These are phyloP conservation scores for Neoaliturus tenellus DNA, from an alignment of 2,888 invertebrate species.

Conservation along the genomic window DNA sequence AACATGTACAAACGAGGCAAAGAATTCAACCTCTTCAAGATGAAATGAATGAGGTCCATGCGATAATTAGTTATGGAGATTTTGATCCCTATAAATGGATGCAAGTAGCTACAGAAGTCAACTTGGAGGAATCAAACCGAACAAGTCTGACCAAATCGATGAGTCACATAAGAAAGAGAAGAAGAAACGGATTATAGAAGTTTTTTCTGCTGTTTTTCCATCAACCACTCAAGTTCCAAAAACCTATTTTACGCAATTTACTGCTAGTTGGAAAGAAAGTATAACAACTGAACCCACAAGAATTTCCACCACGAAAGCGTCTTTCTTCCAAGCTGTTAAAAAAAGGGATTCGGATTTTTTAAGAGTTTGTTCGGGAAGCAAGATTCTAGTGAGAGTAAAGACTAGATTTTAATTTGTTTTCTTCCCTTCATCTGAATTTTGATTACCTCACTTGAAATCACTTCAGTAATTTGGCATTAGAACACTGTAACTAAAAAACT, in stretches of 20 bases:
- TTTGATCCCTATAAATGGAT: neutral
- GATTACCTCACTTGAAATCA: too few relatives aligned
- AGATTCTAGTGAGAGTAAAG: neutral
- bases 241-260: neutral
- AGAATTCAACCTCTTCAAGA: constrained; percentile 18
- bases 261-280: neutral
- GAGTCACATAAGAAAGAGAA: neutral
- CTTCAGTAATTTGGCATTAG: too few relatives aligned
- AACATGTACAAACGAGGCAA: constrained; percentile 15
- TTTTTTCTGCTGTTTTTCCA: neutral
- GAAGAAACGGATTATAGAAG: neutral
- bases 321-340: constrained; percentile 30
- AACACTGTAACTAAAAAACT: too few relatives aligned
- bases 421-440: too few relatives aligned
- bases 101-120: neutral
- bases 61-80: neutral
- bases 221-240: neutral
- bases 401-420: neutral
- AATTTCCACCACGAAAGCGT: neutral
- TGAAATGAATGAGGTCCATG: constrained; percentile 10
- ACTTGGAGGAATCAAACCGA: neutral
- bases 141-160: neutral
- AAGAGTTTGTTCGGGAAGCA: constrained; percentile 10
- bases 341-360: constrained; percentile 31
- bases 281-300: neutral